These are phyloP conservation scores for Hydrotaea diabolus DNA, from an alignment of 2,888 invertebrate species.

Conservation along the genomic window DNA sequence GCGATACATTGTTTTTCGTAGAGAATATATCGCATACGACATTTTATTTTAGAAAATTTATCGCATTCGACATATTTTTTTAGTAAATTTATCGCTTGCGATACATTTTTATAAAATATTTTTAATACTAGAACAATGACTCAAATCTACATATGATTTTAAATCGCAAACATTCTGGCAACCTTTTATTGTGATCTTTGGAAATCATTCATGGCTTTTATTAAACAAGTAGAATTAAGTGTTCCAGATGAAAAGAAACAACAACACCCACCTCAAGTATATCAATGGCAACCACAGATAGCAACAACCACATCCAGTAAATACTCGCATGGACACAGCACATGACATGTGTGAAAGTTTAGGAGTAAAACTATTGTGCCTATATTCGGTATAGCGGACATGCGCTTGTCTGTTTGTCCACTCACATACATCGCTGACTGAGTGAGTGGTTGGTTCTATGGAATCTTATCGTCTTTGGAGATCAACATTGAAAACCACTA, in stretches of 20 bases:
- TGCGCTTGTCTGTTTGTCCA: neutral
- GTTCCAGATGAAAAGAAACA: neutral
- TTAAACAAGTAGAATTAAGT: neutral
- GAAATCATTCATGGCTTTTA: neutral
- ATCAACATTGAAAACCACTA: neutral
- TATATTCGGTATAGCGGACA: conserved; percentile 4
- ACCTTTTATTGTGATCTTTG: neutral
- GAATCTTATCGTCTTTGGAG: neutral
- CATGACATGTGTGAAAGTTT: conserved; percentile 33
- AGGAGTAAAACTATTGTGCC: conserved; percentile 1
- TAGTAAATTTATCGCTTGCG: too few relatives aligned
- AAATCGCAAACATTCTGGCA: neutral
- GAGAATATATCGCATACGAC: too few relatives aligned
- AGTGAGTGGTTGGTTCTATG: neutral
- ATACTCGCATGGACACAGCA: neutral
- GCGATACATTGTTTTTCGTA: too few relatives aligned
- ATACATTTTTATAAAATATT: too few relatives aligned
- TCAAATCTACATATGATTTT: too few relatives aligned
- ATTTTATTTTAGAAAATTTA: too few relatives aligned
- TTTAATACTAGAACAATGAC: too few relatives aligned
- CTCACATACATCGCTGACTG: neutral
- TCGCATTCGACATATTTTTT: too few relatives aligned
- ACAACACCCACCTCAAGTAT: neutral
- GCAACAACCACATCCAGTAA: neutral
- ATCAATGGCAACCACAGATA: conserved; percentile 1